Conservation (phyloP, 2,888 invertebrate species). For the Argyresthia albistria region DNA sequence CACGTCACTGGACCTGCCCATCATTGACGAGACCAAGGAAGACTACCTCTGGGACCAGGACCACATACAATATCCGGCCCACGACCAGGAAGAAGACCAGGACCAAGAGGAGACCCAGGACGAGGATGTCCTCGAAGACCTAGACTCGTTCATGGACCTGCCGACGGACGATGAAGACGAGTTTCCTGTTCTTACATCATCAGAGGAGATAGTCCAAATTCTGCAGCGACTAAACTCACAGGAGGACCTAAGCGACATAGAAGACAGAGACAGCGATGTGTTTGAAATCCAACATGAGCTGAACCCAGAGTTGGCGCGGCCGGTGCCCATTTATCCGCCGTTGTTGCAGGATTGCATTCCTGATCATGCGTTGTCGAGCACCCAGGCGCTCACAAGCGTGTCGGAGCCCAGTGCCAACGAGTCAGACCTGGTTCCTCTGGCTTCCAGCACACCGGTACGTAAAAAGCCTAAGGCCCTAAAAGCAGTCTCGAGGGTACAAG, state of each 20-base stretch:
- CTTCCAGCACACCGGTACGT: background rate
- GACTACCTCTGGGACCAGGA: slow-evolving; percentile 23
- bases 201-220: too few species aligned
- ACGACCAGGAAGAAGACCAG: background rate
- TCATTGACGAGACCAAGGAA: slow-evolving; percentile 39
- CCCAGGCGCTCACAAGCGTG: too few species aligned
- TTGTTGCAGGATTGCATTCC: too few species aligned
- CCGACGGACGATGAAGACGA: background rate
- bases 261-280: background rate
- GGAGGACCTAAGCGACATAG: background rate
- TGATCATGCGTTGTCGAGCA: too few species aligned
- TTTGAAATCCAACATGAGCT: too few species aligned
- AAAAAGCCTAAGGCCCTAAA: too few species aligned
- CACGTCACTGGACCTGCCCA: slow-evolving; percentile 45
- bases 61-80: slow-evolving; percentile 20
- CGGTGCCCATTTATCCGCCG: too few species aligned
- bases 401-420: too few species aligned
- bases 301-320: too few species aligned
- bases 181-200: background rate
- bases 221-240: slow-evolving; percentile 31
- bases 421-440: background rate
- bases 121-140: background rate
- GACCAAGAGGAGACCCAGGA: background rate
- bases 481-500: too few species aligned
- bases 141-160: background rate